Evolutionary conservation across 30 jellyfish, hydroid and myxozoan species (phyloP).

Genomic region (Pseudorhiza aurosa): DNA sequence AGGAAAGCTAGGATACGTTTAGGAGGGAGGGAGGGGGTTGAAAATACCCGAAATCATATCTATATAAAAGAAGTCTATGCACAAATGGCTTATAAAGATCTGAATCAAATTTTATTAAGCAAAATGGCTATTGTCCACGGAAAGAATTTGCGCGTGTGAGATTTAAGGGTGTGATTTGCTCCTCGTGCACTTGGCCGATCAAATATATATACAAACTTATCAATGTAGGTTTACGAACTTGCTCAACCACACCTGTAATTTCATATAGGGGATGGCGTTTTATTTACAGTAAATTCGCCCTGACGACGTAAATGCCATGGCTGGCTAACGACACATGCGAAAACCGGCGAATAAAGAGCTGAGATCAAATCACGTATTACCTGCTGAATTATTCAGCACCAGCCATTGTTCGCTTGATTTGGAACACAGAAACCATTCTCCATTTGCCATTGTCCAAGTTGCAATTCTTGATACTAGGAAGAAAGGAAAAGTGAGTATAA

Average conservation of each 20-base stretch:
- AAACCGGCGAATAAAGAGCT: not conserved
- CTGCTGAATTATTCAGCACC: conserved; percentile 43
- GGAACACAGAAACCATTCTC: not conserved
- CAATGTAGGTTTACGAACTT: conserved; percentile 26
- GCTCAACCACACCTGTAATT: conserved; percentile 48
- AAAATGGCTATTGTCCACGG: no score
- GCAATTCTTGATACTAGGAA: conserved; percentile 7
- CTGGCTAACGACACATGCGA: not conserved
- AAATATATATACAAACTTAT: no score
- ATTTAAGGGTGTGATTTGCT: no score
- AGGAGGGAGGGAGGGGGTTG: no score
- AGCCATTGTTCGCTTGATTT: conserved; percentile 33
- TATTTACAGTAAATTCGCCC: conserved; percentile 11
- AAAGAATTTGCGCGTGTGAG: no score
- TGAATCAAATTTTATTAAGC: no score
- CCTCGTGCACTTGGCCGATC: no score
- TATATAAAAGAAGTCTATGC: no score
- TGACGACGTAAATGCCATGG: conserved; percentile 20
- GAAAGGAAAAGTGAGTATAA: conserved; percentile 9
- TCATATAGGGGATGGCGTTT: not conserved
- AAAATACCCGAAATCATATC: no score
- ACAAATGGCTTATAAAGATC: no score
- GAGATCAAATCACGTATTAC: conserved; percentile 11
- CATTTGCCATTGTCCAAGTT: not conserved
- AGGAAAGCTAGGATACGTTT: no score